Percentiles rank a stretch among this genome's conserved stretches.
These are phyloP conservation scores for Drosophila robusta DNA, from an alignment of 2,888 invertebrate species.

Conservation along the genomic window DNA sequence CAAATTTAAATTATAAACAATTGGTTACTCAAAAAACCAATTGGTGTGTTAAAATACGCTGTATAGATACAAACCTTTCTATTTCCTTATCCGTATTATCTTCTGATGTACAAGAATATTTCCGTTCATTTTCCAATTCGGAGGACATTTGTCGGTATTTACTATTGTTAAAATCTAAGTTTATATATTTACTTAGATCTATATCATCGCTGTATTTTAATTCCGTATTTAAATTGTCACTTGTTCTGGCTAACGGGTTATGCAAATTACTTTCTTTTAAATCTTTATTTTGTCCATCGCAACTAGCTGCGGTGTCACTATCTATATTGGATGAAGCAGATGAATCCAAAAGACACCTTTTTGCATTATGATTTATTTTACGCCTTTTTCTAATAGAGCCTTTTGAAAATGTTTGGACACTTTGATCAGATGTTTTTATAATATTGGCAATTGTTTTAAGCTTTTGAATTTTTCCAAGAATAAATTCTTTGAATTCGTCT, in stretches of 20 bases:
- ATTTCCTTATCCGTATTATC: constrained; percentile 82
- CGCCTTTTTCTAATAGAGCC: constrained; percentile 52
- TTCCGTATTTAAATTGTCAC: constrained; percentile 7
- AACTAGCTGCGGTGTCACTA: constrained; percentile 5
- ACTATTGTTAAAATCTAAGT: constrained; percentile 65
- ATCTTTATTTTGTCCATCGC: neutral
- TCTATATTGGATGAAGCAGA: constrained; percentile 57
- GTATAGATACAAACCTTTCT: constrained; percentile 65
- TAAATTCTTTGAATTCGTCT: constrained; percentile 59
- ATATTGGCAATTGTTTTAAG: constrained; percentile 51
- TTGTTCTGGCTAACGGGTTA: neutral
- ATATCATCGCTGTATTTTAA: constrained; percentile 73
- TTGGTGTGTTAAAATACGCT: neutral
- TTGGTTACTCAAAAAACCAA: neutral
- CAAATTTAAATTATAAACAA: no score
- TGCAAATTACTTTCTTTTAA: neutral
- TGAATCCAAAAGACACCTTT: constrained; percentile 57
- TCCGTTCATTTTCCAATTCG: constrained; percentile 71
- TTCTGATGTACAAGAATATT: constrained; percentile 46
- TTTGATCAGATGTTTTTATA: constrained; percentile 11
- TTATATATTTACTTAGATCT: constrained; percentile 70
- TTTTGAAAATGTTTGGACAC: constrained; percentile 55
- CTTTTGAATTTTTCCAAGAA: constrained; percentile 56
- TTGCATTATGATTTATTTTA: constrained; percentile 63
- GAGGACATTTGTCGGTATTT: constrained; percentile 46